These are phyloP conservation scores for Actinia tenebrosa DNA, from an alignment of 64 coral and sea anemone species.

Conservation along the genomic window DNA sequence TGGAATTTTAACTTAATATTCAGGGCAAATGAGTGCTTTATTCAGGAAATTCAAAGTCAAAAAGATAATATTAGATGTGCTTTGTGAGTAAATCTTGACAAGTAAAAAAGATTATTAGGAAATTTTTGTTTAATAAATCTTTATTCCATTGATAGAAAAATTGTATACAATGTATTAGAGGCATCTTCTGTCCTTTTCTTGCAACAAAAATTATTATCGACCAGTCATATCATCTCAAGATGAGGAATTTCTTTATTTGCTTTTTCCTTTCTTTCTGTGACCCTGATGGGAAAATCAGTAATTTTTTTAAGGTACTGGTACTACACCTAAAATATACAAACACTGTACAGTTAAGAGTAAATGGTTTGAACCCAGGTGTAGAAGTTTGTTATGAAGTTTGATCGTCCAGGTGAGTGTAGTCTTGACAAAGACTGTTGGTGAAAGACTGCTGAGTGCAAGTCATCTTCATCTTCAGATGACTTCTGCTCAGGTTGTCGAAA, in stretches of 20 bases:
- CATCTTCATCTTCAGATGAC: no score
- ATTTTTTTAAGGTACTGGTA: not conserved
- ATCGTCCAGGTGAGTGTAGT: no score
- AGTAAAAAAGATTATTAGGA: not conserved
- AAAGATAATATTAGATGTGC: not conserved
- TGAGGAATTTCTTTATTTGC: not conserved
- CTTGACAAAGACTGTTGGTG: no score
- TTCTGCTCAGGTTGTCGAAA: no score
- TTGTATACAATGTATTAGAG: not conserved
- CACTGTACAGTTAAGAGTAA: not conserved
- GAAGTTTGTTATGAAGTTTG: no score
- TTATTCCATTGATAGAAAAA: not conserved
- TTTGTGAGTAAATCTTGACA: not conserved
- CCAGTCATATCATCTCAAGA: not conserved
- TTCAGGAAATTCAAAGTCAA: not conserved
- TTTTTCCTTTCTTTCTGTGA: constrained; percentile 15
- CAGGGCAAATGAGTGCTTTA: not conserved
- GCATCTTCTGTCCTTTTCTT: not conserved
- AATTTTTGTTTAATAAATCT: not conserved
- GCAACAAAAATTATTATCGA: not conserved
- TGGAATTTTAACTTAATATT: no score
- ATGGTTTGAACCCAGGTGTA: no score
- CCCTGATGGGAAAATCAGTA: not conserved
- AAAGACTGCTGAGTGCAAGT: no score
- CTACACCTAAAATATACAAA: not conserved